These are phyloP conservation scores for Antidorcas marsupialis DNA, from an alignment of 2,113 vertebrate genomes.

Conservation along the genomic window DNA sequence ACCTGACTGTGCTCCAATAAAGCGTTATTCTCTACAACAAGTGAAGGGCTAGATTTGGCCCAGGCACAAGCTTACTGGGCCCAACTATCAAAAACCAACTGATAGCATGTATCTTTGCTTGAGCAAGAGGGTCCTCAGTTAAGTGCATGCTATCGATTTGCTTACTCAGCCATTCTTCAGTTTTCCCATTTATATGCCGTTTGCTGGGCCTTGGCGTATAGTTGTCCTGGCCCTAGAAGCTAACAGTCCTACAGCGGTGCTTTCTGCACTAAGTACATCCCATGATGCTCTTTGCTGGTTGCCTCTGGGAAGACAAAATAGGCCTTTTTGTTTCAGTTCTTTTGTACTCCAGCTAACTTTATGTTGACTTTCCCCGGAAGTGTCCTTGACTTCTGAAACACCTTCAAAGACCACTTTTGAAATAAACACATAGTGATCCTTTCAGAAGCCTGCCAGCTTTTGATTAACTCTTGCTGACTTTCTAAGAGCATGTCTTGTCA, in stretches of 20 bases:
- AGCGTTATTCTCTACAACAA: neutral
- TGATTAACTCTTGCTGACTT: conserved; percentile 51
- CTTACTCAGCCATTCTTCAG: neutral
- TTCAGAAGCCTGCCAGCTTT: conserved; percentile 43
- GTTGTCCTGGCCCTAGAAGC: neutral
- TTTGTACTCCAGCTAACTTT: conserved; percentile 26
- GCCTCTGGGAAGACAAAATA: neutral
- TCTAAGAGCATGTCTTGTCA: neutral
- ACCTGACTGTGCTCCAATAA: neutral
- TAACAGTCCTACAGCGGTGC: neutral
- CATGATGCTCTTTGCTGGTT: neutral
- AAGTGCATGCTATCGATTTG: accelerated
- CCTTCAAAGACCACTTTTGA: conserved; percentile 54
- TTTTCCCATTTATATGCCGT: neutral
- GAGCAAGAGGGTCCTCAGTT: neutral
- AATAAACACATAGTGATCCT: conserved; percentile 29
- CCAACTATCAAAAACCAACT: neutral
- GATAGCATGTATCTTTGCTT: neutral
- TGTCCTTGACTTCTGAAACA: conserved; percentile 52
- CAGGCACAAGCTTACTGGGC: neutral
- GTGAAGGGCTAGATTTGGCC: neutral
- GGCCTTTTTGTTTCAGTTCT: neutral
- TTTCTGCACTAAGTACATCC: neutral
- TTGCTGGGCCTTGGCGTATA: neutral
- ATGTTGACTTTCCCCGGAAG: conserved; percentile 30